These are phyloP conservation scores for Craseonycteris thonglongyai DNA, from an alignment of 2,113 vertebrate species.

Conservation along the genomic window DNA sequence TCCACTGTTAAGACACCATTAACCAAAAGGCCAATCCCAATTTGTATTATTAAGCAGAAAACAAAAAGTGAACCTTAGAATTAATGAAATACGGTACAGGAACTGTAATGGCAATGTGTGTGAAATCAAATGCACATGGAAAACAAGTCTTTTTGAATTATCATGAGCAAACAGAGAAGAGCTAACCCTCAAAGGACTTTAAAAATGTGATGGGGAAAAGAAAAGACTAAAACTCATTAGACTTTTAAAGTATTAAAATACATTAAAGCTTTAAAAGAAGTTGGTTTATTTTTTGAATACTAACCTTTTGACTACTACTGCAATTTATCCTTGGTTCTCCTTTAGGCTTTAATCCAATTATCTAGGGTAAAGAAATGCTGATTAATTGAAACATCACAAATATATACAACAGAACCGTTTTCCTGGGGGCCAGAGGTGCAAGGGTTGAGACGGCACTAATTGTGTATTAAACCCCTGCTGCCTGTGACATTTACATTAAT, in stretches of 20 bases:
- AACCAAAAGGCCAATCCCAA: background rate
- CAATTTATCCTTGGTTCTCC: conserved; percentile 88
- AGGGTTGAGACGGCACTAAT: background rate
- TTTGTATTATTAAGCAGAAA: background rate
- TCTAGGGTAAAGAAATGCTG: conserved; percentile 77
- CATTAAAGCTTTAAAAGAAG: background rate
- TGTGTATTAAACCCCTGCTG: background rate
- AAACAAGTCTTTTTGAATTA: background rate
- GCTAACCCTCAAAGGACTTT: background rate
- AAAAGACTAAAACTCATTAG: background rate
- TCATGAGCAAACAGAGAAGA: background rate
- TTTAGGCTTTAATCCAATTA: conserved; percentile 92
- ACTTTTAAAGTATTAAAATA: background rate
- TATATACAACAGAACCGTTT: background rate
- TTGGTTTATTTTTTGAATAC: conserved; percentile 50
- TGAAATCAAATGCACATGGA: background rate
- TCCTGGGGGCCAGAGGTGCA: background rate
- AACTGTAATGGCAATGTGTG: background rate
- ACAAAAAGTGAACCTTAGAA: background rate
- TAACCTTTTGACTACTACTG: conserved; percentile 83
- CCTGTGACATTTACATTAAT: background rate
- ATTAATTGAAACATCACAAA: background rate
- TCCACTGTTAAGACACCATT: background rate
- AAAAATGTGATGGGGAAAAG: background rate
- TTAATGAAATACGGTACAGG: background rate